These are phyloP conservation scores for Ciconia stormi DNA, from an alignment of 2,113 vertebrate genomes.

Conservation along the genomic window DNA sequence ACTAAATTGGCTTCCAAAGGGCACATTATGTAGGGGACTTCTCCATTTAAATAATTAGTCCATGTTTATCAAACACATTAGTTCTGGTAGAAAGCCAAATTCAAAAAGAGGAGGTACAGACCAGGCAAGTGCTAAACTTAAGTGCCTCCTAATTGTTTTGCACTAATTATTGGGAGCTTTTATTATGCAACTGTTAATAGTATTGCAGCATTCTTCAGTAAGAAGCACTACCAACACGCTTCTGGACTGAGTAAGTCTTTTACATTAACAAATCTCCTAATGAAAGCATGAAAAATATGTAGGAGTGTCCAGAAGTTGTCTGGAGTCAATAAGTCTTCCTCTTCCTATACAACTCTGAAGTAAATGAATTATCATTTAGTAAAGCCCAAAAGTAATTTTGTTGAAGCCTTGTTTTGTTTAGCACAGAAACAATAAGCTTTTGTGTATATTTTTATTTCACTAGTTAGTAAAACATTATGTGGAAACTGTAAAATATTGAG, in stretches of 20 bases:
- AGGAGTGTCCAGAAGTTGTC: not conserved
- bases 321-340: not conserved
- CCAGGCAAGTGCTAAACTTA: conserved; percentile 16
- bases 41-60: conserved; percentile 38
- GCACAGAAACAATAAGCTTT: not conserved
- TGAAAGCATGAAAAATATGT: not conserved
- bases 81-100: conserved; percentile 46
- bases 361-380: not conserved
- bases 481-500: not conserved
- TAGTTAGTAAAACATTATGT: not conserved
- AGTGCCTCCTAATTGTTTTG: conserved; percentile 50
- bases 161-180: conserved; percentile 22
- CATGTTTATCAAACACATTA: conserved; percentile 36
- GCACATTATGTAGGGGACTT: not conserved
- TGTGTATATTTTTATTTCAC: not conserved
- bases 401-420: not conserved
- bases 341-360: not conserved
- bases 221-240: not conserved
- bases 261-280: not conserved
- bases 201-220: not conserved
- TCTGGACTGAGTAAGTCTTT: not conserved
- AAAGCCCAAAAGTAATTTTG: not conserved
- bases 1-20: conserved; percentile 35
- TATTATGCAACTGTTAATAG: not conserved
- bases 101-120: not conserved